Conservation (phyloP, 2,797 vertebrate species). For the Esox lucius region DNA sequence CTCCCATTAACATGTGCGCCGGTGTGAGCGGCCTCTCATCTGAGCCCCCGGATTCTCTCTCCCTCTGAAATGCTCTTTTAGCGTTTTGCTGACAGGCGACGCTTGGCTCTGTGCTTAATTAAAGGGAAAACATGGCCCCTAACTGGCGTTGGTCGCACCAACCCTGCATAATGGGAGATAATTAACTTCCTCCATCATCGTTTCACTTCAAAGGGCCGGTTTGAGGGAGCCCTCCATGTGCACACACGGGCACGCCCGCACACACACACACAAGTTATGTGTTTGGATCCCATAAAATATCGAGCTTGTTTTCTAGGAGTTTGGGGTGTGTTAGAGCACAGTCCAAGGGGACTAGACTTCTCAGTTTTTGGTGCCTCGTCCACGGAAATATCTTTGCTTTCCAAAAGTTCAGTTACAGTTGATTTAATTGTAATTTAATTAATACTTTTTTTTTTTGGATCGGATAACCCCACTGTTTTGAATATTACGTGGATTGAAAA, state of each 20-base stretch:
- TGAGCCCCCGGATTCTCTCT: conserved; percentile 64
- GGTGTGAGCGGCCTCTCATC: conserved; percentile 73
- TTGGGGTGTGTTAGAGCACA: background rate
- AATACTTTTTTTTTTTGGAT: too few species aligned
- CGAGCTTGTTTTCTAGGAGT: background rate
- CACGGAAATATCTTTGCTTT: too few species aligned
- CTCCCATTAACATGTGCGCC: conserved; percentile 75
- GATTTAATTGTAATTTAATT: too few species aligned
- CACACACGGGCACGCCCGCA: conserved; percentile 21
- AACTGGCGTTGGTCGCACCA: conserved; percentile 86
- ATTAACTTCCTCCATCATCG: conserved; percentile 98
- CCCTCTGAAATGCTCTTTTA: conserved; percentile 78
- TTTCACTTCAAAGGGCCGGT: conserved; percentile 84
- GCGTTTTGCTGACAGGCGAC: conserved; percentile 83
- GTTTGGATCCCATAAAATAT: background rate
- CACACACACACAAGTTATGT: conserved; percentile 8
- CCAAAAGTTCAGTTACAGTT: too few species aligned
- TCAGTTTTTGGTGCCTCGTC: too few species aligned
- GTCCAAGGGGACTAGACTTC: too few species aligned
- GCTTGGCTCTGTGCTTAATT: conserved; percentile 96
- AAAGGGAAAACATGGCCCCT: conserved; percentile 91
- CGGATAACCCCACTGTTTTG: too few species aligned
- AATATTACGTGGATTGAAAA: too few species aligned
- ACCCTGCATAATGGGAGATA: conserved; percentile 89
- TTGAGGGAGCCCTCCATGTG: conserved; percentile 63